phyloP scores from a whole-genome alignment of 2,113 vertebrate genomes.

The Phrynosoma platyrhinos region DNA sequence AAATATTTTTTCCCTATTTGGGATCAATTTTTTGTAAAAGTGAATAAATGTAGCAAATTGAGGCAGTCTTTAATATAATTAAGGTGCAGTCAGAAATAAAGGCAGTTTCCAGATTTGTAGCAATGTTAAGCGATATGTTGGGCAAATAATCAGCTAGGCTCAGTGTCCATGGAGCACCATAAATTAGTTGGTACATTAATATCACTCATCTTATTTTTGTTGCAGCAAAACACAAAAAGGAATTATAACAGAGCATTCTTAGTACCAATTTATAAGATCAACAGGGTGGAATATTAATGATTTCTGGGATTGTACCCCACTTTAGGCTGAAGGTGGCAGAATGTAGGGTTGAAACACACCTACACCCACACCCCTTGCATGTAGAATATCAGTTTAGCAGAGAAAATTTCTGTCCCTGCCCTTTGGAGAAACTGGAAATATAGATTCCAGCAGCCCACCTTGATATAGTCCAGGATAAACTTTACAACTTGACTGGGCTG shows the following conservation, averaged over 20 bases:
- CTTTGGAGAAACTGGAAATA: not conserved
- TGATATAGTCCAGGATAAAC: not conserved
- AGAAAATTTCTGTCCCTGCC: slow-evolving; percentile 8
- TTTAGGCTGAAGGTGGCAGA: not conserved
- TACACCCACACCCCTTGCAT: not conserved
- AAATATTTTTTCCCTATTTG: slow-evolving; percentile 64
- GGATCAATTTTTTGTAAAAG: slow-evolving; percentile 71
- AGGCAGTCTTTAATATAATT: slow-evolving; percentile 75
- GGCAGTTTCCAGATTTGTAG: slow-evolving; percentile 50
- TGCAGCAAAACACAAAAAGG: not conserved
- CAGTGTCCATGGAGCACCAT: not conserved
- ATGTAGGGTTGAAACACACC: not conserved
- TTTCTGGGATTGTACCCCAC: not conserved
- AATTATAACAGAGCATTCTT: not conserved
- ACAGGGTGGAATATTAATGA: not conserved
- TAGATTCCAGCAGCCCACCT: not conserved
- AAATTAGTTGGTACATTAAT: not conserved
- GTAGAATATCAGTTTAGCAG: not conserved
- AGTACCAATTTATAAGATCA: not conserved
- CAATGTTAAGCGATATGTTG: slow-evolving; percentile 31
- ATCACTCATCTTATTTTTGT: not conserved
- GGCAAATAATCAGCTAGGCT: not conserved
- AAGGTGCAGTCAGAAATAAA: slow-evolving; percentile 52
- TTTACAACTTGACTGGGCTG: not conserved
- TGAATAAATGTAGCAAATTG: slow-evolving; percentile 60